These are phyloP conservation scores for Anthopleura xanthogrammica DNA, from an alignment of 92 coral and sea anemone species.

Conservation along the genomic window DNA sequence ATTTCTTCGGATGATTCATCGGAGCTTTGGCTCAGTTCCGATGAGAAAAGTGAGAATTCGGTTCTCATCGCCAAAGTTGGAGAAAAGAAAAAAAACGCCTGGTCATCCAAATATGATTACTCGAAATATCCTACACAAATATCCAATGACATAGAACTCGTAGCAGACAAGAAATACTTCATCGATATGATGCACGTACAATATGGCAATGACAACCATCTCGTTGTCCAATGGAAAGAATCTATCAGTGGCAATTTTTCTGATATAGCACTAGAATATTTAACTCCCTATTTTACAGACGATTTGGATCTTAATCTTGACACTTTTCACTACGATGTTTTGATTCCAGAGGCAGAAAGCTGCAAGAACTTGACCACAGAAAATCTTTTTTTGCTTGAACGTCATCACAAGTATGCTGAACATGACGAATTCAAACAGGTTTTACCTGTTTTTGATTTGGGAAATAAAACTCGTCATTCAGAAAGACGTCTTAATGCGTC, in stretches of 20 bases:
- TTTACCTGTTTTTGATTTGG: neutral
- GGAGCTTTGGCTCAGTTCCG: slow-evolving; percentile 67
- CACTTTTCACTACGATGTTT: slow-evolving; percentile 5
- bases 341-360: slow-evolving; percentile 15
- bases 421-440: slow-evolving; percentile 18
- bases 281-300: slow-evolving; percentile 25
- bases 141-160: slow-evolving; percentile 44
- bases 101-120: slow-evolving; percentile 16
- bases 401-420: neutral
- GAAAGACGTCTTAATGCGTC: neutral
- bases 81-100: neutral
- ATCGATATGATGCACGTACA: slow-evolving; percentile 59
- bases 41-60: slow-evolving; percentile 34
- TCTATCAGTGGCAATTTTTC: slow-evolving; percentile 34
- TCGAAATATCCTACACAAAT: slow-evolving; percentile 30
- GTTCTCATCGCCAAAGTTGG: slow-evolving; percentile 48
- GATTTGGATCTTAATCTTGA: neutral
- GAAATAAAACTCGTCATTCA: neutral
- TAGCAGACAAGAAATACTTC: slow-evolving; percentile 46
- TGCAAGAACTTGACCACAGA: slow-evolving; percentile 13
- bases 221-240: slow-evolving; percentile 63
- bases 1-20: slow-evolving; percentile 64
- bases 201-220: slow-evolving; percentile 16
- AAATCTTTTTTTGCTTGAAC: slow-evolving; percentile 14
- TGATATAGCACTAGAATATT: slow-evolving; percentile 17